A percentile compares a stretch with the other conserved stretches of the same genome.
Conservation (phyloP, 2,888 invertebrate species). For the Apomyelois bistriatella region DNA sequence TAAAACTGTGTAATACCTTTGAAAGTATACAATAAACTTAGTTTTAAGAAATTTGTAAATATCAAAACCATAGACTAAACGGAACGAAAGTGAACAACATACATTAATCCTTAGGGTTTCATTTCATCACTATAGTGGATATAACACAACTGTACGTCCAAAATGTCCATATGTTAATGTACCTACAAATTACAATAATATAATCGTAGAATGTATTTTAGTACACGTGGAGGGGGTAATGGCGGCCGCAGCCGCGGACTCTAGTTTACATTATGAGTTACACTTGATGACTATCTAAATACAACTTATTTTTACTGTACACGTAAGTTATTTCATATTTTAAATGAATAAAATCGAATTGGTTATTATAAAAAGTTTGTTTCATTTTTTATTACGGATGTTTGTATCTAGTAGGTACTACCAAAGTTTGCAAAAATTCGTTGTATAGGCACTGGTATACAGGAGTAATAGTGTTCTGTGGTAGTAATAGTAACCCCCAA, state of each 20-base stretch:
- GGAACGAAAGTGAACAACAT: conserved; percentile 71
- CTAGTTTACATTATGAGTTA: conserved; percentile 53
- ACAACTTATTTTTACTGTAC: conserved; percentile 78
- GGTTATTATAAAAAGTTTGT: conserved; percentile 64
- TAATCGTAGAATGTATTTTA: conserved; percentile 73
- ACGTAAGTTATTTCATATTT: conserved; percentile 80
- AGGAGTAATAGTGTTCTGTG: no score
- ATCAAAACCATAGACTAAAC: conserved; percentile 35
- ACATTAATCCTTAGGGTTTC: conserved; percentile 51
- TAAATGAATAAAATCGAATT: conserved; percentile 79
- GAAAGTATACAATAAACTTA: conserved; percentile 34
- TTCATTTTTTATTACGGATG: conserved; percentile 36
- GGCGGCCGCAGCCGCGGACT: conserved; percentile 44
- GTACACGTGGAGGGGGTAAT: conserved; percentile 51
- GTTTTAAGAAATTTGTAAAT: conserved; percentile 26
- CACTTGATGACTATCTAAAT: conserved; percentile 68
- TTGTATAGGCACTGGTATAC: no score
- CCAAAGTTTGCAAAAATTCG: no score
- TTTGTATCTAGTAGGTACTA: no score
- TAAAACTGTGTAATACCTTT: conserved; percentile 21
- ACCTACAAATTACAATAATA: conserved; percentile 79
- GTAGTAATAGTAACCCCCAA: no score
- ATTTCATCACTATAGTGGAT: conserved; percentile 60
- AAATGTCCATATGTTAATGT: conserved; percentile 79
- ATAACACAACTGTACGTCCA: conserved; percentile 78